Conservation (phyloP, 2,797 vertebrate species). For the Pseudochirops cupreus region DNA sequence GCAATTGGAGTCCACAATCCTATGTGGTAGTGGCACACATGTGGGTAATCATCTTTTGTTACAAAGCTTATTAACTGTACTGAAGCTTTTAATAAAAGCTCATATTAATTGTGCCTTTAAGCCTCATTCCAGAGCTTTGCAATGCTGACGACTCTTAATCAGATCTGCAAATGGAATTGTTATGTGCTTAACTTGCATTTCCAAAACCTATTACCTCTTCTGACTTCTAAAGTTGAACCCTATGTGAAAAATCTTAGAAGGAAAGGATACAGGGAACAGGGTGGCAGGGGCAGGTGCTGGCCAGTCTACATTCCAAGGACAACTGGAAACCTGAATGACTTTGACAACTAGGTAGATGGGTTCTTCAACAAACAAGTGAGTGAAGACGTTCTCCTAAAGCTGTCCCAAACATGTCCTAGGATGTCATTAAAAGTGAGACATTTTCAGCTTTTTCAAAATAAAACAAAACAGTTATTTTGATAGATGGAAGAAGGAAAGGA, state of each 20-base stretch:
- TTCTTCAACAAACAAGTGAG: neutral
- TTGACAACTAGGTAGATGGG: neutral
- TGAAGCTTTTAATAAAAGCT: constrained; percentile 85
- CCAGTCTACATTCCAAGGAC: neutral
- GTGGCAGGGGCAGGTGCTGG: neutral
- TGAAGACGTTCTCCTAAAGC: neutral
- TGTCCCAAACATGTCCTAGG: neutral
- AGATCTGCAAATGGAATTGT: constrained; percentile 82
- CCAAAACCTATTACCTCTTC: constrained; percentile 72
- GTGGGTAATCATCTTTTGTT: constrained; percentile 79
- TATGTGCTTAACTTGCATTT: constrained; percentile 83
- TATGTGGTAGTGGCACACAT: constrained; percentile 68
- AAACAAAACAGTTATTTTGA: neutral
- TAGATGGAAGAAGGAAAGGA: neutral
- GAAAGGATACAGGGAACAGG: neutral
- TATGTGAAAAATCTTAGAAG: constrained; percentile 47
- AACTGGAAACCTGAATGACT: neutral
- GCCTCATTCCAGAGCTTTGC: constrained; percentile 79
- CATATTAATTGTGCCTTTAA: constrained; percentile 84
- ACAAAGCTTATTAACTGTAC: constrained; percentile 82
- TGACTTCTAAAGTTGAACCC: constrained; percentile 66
- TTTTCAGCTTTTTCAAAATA: neutral
- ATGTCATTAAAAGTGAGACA: neutral
- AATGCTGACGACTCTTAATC: constrained; percentile 75
- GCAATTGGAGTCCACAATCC: constrained; percentile 74